Percentiles rank a stretch among this genome's conserved stretches.
Evolutionary conservation across 2,888 invertebrate genomes (phyloP).

Genomic region (Dioctria rufipes): DNA sequence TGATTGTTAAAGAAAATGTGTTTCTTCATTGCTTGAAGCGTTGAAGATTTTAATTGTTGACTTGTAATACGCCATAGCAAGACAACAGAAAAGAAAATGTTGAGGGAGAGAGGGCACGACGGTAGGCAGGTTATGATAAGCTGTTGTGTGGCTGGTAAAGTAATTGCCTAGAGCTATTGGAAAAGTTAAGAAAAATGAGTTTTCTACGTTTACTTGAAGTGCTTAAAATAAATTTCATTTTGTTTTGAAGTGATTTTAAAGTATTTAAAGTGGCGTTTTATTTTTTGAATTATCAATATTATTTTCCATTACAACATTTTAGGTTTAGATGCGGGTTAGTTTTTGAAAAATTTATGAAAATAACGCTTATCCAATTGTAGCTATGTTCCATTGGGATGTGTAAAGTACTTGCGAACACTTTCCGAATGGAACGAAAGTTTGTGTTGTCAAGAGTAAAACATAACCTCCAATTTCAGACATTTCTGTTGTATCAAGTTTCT

Average conservation of each 20-base stretch:
- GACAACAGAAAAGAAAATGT: background rate
- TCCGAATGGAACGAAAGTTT: no score
- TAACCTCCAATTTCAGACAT: no score
- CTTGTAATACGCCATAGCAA: constrained; percentile 6
- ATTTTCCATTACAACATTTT: no score
- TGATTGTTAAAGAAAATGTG: constrained; percentile 53
- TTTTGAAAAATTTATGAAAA: no score
- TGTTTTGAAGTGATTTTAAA: background rate
- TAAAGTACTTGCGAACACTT: no score
- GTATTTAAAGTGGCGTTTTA: background rate
- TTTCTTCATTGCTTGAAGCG: constrained; percentile 35
- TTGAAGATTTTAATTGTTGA: constrained; percentile 48
- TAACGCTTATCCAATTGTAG: no score
- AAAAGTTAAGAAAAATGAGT: constrained; percentile 35
- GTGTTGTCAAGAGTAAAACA: no score
- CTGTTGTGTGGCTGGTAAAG: constrained; percentile 4
- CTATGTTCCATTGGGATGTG: no score
- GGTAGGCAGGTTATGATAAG: background rate
- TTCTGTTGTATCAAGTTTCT: no score
- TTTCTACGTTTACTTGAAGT: background rate
- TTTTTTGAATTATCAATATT: no score
- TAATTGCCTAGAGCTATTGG: constrained; percentile 37
- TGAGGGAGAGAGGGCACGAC: background rate
- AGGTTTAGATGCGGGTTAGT: no score
- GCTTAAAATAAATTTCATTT: constrained; percentile 20